A percentile compares a stretch with the other conserved stretches of the same genome.
Evolutionary conservation across 2,888 invertebrate genomes (phyloP).

Genomic region (Ectemnius lituratus): DNA sequence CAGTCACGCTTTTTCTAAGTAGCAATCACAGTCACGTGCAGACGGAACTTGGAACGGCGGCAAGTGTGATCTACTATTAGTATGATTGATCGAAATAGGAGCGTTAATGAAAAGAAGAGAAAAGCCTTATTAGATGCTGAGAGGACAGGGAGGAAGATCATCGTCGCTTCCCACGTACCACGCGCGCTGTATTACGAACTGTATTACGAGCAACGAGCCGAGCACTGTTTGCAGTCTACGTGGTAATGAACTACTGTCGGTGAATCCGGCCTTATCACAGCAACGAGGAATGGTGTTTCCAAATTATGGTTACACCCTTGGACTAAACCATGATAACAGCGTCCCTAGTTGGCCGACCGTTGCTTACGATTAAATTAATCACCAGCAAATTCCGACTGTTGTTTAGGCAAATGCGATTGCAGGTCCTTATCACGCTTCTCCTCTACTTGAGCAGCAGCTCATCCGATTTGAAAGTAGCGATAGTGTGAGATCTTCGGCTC

Average conservation of each 20-base stretch:
- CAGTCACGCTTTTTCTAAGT: too few species aligned
- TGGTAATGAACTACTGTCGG: conserved; percentile 13
- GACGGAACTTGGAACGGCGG: too few species aligned
- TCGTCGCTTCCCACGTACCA: conserved; percentile 5
- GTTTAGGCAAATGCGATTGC: background rate
- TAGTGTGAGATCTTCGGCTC: background rate
- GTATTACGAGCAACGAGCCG: background rate
- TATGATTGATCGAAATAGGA: too few species aligned
- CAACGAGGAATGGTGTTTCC: background rate
- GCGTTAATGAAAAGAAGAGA: too few species aligned
- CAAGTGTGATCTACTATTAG: too few species aligned
- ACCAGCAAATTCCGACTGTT: background rate
- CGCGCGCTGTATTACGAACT: background rate
- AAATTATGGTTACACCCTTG: background rate
- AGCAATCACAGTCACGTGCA: too few species aligned
- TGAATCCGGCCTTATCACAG: background rate
- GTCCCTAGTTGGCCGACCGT: background rate
- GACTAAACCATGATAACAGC: background rate
- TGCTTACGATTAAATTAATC: background rate
- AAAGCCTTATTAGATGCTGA: background rate
- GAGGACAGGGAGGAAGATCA: background rate
- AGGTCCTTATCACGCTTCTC: background rate
- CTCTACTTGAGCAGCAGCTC: background rate
- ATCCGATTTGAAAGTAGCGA: background rate
- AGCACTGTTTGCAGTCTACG: conserved; percentile 15